These are phyloP conservation scores for Girardinus metallicus DNA, from an alignment of 2,797 vertebrate genomes.

Conservation along the genomic window DNA sequence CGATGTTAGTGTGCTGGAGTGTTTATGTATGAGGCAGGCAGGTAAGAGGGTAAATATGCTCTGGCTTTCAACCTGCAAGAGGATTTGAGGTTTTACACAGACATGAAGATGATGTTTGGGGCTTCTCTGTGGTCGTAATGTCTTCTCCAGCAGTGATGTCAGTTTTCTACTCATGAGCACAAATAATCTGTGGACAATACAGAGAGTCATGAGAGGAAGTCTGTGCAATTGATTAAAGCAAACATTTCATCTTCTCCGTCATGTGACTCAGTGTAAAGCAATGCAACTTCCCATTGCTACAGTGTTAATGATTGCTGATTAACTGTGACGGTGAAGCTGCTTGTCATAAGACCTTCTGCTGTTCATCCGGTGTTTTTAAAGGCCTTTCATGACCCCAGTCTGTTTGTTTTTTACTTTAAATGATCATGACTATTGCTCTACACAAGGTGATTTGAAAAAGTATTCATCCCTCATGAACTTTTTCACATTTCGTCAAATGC, in stretches of 20 bases:
- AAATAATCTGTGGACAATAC: slow-evolving; percentile 47
- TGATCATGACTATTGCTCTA: neutral
- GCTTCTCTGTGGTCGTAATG: slow-evolving; percentile 47
- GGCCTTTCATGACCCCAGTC: slow-evolving; percentile 19
- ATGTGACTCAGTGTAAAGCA: slow-evolving; percentile 35
- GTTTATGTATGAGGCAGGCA: slow-evolving; percentile 22
- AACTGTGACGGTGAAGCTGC: slow-evolving; percentile 36
- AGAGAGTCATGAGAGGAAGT: slow-evolving; percentile 38
- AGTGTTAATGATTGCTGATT: slow-evolving; percentile 65
- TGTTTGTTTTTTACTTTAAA: slow-evolving; percentile 10
- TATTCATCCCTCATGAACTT: neutral
- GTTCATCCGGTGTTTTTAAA: slow-evolving; percentile 34
- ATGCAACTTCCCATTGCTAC: slow-evolving; percentile 51
- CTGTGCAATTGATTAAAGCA: slow-evolving; percentile 49
- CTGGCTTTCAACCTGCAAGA: slow-evolving; percentile 57
- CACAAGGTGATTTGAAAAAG: neutral
- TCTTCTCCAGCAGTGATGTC: slow-evolving; percentile 49
- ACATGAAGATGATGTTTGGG: slow-evolving; percentile 33
- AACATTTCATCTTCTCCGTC: slow-evolving; percentile 36
- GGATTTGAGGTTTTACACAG: slow-evolving; percentile 49
- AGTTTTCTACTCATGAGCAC: slow-evolving; percentile 53
- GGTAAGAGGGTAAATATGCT: slow-evolving; percentile 54
- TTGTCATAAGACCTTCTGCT: slow-evolving; percentile 60
- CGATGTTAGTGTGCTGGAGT: slow-evolving; percentile 31
- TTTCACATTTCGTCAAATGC: neutral